Evolutionary conservation across 2,113 vertebrate species (phyloP), one percentile per base, ranked within the genome.

Genomic region (Scopus umbretta): DNA sequence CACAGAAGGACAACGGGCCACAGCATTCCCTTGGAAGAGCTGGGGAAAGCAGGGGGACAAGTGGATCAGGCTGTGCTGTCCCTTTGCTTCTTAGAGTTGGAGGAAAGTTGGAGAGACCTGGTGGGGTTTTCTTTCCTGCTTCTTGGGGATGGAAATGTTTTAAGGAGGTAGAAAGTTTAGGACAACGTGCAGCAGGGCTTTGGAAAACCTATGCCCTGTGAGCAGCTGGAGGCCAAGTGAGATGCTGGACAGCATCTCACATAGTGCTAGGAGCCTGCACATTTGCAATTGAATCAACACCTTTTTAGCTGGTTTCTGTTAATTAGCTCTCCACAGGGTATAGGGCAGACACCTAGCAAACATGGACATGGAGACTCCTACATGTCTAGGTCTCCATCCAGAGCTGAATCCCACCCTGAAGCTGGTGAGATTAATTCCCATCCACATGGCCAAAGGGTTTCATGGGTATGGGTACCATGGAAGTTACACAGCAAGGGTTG

Each of bases 171-270:
- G 73, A 65, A 95, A 79, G 8, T 87, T 94, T 55, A 74, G 70
- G 56, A 43, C 43, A 61, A 71, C 8, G 3, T 22, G 36, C 0
- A 1, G 18, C 6, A 7, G 1, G 8, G 22, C 38, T 82, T 65
- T 65, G 62, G 83, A 92, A 95, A 85, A 52, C 5, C 16, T 47
- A 52, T 11, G 32, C 3, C 17, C 32, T 50, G 17, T 42, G 38
- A 72, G 74, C 11, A 91, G 27, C 49, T 67, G 8, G 32, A 95
- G 45, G 32, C 5, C 67, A 58, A 52, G 11, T 16, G 30, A 56
- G 40, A 56, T 36, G 53, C 20, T 71, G n/a, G 13, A 58, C 42
- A 90, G 29, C 36, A 62, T 53, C 42, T 66, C 59, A 32, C 32
- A 55, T 16, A 23, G 23, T 40, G 21, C 22, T 45, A 49, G 34